Conservation (phyloP, 2,888 invertebrate species). For the Stenichneumon culpator region DNA sequence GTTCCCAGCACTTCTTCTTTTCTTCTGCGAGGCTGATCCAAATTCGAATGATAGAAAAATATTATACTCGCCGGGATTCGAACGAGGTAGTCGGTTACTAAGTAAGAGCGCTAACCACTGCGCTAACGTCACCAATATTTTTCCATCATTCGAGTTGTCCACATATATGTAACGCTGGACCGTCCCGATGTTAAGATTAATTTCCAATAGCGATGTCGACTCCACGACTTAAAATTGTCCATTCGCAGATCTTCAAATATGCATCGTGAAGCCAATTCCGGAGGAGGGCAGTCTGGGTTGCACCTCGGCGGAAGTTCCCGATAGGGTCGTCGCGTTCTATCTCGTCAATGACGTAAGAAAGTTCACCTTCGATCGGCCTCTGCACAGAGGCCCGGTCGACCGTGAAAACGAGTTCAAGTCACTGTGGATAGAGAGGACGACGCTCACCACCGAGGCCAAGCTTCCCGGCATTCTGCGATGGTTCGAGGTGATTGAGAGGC, state of each 20-base stretch:
- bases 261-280: slow-evolving; percentile 96
- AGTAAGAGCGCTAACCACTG: too few relatives aligned
- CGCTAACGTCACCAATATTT: too few relatives aligned
- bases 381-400: slow-evolving; percentile 95
- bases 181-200: neutral
- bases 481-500: slow-evolving; percentile 94
- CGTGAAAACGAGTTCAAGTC: slow-evolving; percentile 98
- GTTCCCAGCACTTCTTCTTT: too few relatives aligned
- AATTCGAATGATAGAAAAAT: neutral
- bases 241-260: slow-evolving; percentile 94
- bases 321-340: slow-evolving; percentile 95
- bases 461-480: slow-evolving; percentile 98
- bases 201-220: neutral
- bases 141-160: too few relatives aligned
- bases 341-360: slow-evolving; percentile 95
- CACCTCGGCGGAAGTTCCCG: slow-evolving; percentile 91
- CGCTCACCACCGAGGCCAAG: slow-evolving; percentile 92
- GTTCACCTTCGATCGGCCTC: slow-evolving; percentile 96
- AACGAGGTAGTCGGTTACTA: too few relatives aligned
- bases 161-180: too few relatives aligned
- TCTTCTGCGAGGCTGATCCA: too few relatives aligned
- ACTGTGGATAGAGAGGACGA: slow-evolving; percentile 97
- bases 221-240: neutral
- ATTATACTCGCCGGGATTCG: neutral
- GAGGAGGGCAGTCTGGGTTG: slow-evolving; percentile 87